Evolutionary conservation across 1,140 invertebrate genomes (phyloP), one percentile per base, ranked within the genome.

Genomic region (Planococcus citri): DNA sequence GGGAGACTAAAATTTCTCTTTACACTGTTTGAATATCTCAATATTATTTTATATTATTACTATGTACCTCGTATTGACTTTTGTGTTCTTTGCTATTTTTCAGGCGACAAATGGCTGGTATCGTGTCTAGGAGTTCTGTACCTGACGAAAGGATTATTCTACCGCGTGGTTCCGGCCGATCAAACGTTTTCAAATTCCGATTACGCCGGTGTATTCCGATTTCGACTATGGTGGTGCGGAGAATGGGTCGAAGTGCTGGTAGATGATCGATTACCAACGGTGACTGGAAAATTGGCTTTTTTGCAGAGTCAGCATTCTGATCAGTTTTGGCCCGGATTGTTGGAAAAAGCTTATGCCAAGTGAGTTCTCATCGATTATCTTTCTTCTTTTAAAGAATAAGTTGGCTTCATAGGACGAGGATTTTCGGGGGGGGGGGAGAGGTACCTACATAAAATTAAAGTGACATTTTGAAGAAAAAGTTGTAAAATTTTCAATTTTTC

Each of bases 341-440:
- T 99, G 61, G 96, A 99, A 80, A 99, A 99, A 81, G 96, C 96
- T 22, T 98, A 98, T 77, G 96, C 96, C 68, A 99, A 99, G 92
- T 94, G 78, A 87, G 87, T 83, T 24, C 25, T 27, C 60, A 25
- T 64, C 20, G 60, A 8, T 4, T 58, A n/a, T n/a, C 17, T n/a
- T 41, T 41, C 51, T 3, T 58, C 51, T 3, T 8, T 58, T n/a
- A 58, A 4, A 20, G 3, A 6, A 3, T 33, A 33, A 12, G 29
- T 33, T 6, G 3, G 3, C 12, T 33, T 33, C 4, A 12, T 33
- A 6, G 29, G 12, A 6, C 29, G 12, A 6, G 4, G 29, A 6
- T 33, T 12, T 33, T 33, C 12, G 29, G 29, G 4, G 29, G 29
- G 29, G n/a, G n/a, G n/a, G n/a, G n/a, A n/a, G n/a, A n/a, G n/a